Evolutionary conservation across 2,797 vertebrate genomes (phyloP), one percentile per base, ranked within the genome.

Genomic region (Crax fasciolata): DNA sequence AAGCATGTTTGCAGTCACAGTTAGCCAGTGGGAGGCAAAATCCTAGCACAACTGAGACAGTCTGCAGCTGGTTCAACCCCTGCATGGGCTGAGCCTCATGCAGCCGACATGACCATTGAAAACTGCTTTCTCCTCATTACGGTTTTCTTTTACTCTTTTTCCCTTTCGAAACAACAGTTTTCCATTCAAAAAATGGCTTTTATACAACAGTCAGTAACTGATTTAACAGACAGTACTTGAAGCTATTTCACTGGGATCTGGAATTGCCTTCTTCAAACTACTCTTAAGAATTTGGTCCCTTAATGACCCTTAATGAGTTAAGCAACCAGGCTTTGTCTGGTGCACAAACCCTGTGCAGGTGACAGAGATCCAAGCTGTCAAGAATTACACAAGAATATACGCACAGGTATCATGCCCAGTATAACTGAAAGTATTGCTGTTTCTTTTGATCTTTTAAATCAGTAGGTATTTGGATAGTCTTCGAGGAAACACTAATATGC

Each of bases 401-500:
- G 52, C 48, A 44, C 27, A 54, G 1, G 0, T 4, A 35, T 38
- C 67, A 28, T 23, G 46, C 23, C 46, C 52, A 32, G 32, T 4
- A 1, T 16, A 93, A 89, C 63, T 16, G 52, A 84, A 91, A 74
- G 41, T 27, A 38, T 15, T 49, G 80, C 77, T 84, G 25, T 52
- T 73, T 25, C 11, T 85, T 91, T 91, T 94, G 67, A 82, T 91
- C 91, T 85, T 87, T 61, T 71, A 78, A 80, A 73, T 17, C 78
- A 57, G n/a, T 51, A 44, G 65, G 46, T 72, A 68, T 71, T 87
- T 95, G 95, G 84, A 91, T 94, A 65, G 87, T 96, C 87, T 87
- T 95, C 2, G n/a, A 96, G 90, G 88, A 93, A 95, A 92, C 19
- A 13, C 43, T 32, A 17, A 39, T 41, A 23, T 58, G 84, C 84